Percentiles rank a stretch among this genome's conserved stretches.
phyloP scores from a whole-genome alignment of 2,797 vertebrate genomes.

The Brachymystax lenok region DNA sequence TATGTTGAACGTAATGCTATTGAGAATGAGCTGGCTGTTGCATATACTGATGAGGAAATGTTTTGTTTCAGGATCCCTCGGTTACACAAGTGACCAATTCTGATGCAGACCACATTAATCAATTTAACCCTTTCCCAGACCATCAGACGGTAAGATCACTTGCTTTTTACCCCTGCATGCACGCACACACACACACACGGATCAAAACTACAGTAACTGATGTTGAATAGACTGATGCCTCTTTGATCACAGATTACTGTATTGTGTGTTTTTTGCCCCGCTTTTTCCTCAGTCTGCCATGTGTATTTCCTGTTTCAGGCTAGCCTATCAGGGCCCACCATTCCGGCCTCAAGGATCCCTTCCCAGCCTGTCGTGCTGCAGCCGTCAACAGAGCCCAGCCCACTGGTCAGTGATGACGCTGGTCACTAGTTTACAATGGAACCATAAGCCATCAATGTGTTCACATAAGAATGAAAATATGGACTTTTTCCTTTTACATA shows the following conservation, averaged over 20 bases:
- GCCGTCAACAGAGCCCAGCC: slow-evolving; percentile 87
- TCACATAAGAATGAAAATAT: background rate
- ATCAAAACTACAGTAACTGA: no score
- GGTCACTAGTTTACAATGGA: background rate
- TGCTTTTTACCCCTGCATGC: background rate
- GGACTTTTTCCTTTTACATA: background rate
- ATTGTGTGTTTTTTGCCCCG: background rate
- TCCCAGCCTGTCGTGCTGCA: slow-evolving; percentile 92
- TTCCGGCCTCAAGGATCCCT: slow-evolving; percentile 70
- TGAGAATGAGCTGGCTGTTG: background rate
- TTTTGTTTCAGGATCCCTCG: slow-evolving; percentile 72
- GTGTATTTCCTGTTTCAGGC: slow-evolving; percentile 62
- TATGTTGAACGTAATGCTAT: no score
- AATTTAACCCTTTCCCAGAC: slow-evolving; percentile 69
- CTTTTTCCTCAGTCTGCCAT: background rate
- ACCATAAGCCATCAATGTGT: no score
- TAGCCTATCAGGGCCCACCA: slow-evolving; percentile 72
- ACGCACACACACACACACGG: background rate
- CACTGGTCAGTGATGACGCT: slow-evolving; percentile 76
- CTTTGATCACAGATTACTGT: no score
- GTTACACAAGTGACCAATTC: slow-evolving; percentile 72
- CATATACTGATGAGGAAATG: background rate
- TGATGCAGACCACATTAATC: slow-evolving; percentile 55
- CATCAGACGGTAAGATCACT: slow-evolving; percentile 58
- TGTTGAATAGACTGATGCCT: no score